Evolutionary conservation across 1,140 invertebrate species (phyloP).

Genomic region (Anastatus disparis): DNA sequence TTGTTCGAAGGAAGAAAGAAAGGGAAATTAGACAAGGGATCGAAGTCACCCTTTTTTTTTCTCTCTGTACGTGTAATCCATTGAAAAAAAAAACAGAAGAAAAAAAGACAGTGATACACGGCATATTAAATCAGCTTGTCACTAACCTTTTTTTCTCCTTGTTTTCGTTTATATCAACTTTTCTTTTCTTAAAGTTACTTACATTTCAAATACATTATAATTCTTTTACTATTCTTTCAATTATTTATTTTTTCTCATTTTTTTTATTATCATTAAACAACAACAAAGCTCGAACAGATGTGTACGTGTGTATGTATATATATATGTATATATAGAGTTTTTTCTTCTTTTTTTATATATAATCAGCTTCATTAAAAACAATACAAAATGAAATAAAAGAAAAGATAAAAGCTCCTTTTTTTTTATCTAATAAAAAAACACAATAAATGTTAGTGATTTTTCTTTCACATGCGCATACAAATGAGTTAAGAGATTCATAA

Average conservation of each 20-base stretch:
- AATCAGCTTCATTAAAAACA: not conserved
- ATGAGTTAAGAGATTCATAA: not conserved
- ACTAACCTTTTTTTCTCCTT: not conserved
- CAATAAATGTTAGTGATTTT: constrained; percentile 22
- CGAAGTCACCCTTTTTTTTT: too few species aligned
- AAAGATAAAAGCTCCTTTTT: not conserved
- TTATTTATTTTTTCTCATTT: not conserved
- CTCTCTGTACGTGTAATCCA: too few species aligned
- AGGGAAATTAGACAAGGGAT: too few species aligned
- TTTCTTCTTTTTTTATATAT: too few species aligned
- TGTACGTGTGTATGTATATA: not conserved
- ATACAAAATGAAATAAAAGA: constrained; percentile 17
- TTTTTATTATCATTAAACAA: not conserved
- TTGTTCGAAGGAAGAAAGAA: too few species aligned
- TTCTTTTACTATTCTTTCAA: not conserved
- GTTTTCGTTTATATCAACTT: not conserved
- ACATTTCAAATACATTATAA: too few species aligned
- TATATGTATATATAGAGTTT: too few species aligned
- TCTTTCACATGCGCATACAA: not conserved
- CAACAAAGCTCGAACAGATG: not conserved
- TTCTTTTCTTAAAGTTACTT: not conserved
- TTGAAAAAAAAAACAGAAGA: too few species aligned
- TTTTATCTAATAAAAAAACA: constrained; percentile 14
- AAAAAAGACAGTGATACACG: not conserved
- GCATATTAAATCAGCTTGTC: constrained; percentile 7